Percentiles rank a stretch among this genome's conserved stretches.
These are phyloP conservation scores for Gracilinanus agilis DNA, from an alignment of 2,113 vertebrate genomes.

Conservation along the genomic window DNA sequence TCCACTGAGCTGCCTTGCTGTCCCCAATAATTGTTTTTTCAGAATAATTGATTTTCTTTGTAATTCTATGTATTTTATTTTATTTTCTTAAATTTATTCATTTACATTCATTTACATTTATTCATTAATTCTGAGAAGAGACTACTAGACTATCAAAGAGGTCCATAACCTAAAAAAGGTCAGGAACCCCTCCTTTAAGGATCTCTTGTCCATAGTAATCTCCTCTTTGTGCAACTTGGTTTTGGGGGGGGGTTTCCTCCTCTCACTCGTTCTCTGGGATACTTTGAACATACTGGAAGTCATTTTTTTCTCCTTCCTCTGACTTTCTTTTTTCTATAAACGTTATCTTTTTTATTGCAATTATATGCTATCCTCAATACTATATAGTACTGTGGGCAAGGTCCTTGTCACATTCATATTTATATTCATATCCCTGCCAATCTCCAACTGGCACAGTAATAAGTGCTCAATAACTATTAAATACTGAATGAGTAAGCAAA, in stretches of 20 bases:
- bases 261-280: neutral
- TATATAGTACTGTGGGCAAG: neutral
- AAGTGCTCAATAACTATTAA: neutral
- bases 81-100: neutral
- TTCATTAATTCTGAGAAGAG: neutral
- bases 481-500: neutral
- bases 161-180: neutral
- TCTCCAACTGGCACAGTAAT: neutral
- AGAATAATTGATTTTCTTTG: neutral
- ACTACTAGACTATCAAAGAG: neutral
- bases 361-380: neutral
- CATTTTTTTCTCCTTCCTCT: neutral
- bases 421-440: slow-evolving; percentile 6
- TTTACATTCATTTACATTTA: too few relatives aligned
- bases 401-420: neutral
- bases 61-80: neutral
- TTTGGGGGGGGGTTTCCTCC: too few relatives aligned
- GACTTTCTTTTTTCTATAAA: neutral
- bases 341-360: neutral
- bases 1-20: too few relatives aligned
- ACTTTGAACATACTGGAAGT: neutral
- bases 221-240: neutral
- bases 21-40: neutral
- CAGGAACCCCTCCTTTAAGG: neutral
- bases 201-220: neutral